Percentiles rank a stretch among this genome's conserved stretches.
These are phyloP conservation scores for Aegotheles bennettii DNA, from an alignment of 2,113 vertebrate species.

Conservation along the genomic window DNA sequence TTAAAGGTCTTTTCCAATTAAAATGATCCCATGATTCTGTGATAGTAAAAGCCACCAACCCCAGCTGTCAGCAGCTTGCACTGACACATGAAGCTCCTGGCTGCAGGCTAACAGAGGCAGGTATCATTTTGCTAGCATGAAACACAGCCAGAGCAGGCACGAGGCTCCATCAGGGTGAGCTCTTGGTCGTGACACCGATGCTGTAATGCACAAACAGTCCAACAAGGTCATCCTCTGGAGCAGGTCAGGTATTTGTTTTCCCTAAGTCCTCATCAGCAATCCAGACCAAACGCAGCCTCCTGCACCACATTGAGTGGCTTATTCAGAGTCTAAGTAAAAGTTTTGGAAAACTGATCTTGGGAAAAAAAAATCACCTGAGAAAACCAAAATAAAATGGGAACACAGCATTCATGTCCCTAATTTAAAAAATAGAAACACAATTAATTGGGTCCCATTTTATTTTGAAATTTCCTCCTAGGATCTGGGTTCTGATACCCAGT, in stretches of 20 bases:
- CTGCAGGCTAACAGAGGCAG: background rate
- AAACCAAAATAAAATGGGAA: conserved; percentile 22
- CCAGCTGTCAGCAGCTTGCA: too few relatives aligned
- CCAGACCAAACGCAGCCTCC: background rate
- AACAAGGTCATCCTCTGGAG: fast-evolving
- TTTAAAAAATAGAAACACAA: too few relatives aligned
- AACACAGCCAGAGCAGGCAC: background rate
- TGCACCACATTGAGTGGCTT: background rate
- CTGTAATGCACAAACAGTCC: background rate
- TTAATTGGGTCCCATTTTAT: background rate
- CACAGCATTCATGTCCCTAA: background rate
- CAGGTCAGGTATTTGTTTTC: background rate
- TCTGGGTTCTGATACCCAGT: background rate
- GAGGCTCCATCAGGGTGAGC: background rate
- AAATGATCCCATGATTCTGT: too few relatives aligned
- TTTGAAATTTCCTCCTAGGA: background rate
- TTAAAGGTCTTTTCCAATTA: too few relatives aligned
- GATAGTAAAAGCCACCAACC: too few relatives aligned
- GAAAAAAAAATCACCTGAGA: background rate
- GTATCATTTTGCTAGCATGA: background rate
- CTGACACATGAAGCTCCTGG: background rate
- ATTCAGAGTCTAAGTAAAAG: background rate
- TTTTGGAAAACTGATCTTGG: background rate
- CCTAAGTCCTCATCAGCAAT: background rate
- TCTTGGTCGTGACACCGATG: background rate